Evolutionary conservation across 2,888 invertebrate species (phyloP), one percentile per base, ranked within the genome.

Genomic region (Lasioglossum calceatum): DNA sequence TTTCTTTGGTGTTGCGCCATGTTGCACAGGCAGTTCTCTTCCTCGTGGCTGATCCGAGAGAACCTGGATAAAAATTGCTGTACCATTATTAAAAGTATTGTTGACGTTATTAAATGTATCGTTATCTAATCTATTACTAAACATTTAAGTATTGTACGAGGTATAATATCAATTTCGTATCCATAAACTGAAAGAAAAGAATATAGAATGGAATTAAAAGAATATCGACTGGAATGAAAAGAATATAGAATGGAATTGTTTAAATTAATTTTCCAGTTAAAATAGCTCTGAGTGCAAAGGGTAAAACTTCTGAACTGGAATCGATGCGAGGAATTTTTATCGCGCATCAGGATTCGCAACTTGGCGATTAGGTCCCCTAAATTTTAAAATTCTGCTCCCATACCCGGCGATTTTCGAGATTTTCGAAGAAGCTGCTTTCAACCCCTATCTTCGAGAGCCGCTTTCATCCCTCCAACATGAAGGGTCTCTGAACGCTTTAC

Each of bases 1-100:
- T 70, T 77, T 77, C 78, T 32, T 27, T 47, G 8, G 27, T 67
- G 58, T 84, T 84, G 83, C 84, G 32, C 74, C 78, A 74, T 58
- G 78, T 84, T 84, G 83, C 84, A 70, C 32, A 39, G 50, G 47
- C 58, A 58, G 58, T 85, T 83, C 47, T 78, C 12, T 39, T 50
- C 79, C 44, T 39, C 12, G 5, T 7, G 44, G n/a, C 39, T 27
- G 12, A 16, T 82, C 61, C 76, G 32, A 36, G 42, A 39, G 39
- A 23, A 81, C 4, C 14, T 47, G 44, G 3, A 44, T 44, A 12
- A 12, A 44, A 12, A 12, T 44, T 44, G 12, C 3, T 3, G 44
- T 44, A 12, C 2, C 12, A 44, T 44, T 42, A 42, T 10, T 42
- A 2, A 42, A 42, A 12, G 10, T 42, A 42, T 42, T 10, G 12